These are phyloP conservation scores for Tenrec ecaudatus DNA, from an alignment of 2,113 vertebrate genomes.

Conservation along the genomic window DNA sequence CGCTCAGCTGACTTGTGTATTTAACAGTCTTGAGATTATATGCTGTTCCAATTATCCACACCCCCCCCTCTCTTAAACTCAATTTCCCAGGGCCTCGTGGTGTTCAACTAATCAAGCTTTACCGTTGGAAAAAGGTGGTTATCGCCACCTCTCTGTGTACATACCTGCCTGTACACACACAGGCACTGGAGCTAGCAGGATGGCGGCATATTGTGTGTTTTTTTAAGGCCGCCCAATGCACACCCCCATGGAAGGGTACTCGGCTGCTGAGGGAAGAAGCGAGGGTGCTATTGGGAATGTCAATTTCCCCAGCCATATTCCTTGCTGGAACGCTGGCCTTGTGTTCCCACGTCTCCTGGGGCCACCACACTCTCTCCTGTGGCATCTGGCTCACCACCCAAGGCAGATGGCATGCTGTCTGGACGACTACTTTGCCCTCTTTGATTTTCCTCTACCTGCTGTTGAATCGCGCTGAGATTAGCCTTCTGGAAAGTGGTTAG, in stretches of 20 bases:
- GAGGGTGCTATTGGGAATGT: not conserved
- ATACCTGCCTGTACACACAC: constrained; percentile 11
- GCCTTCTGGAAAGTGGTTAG: constrained; percentile 45
- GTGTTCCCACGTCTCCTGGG: not conserved
- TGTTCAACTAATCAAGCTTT: constrained; percentile 77
- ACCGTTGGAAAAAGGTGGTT: constrained; percentile 72
- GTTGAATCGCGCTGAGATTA: constrained; percentile 45
- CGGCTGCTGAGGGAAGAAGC: not conserved
- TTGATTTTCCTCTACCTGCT: constrained; percentile 10
- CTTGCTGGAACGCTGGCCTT: not conserved
- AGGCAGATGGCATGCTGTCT: not conserved
- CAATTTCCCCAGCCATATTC: not conserved
- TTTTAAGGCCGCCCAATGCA: not conserved
- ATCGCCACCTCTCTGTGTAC: constrained; percentile 37
- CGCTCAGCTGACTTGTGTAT: constrained; percentile 70
- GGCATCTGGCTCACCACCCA: not conserved
- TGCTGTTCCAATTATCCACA: constrained; percentile 77
- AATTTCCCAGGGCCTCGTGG: constrained; percentile 69
- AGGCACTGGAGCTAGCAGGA: not conserved
- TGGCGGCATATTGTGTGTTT: not conserved
- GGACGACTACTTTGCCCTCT: not conserved
- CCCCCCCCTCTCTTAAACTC: constrained; percentile 64
- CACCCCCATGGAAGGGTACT: not conserved
- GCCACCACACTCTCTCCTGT: not conserved
- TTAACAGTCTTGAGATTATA: constrained; percentile 79